phyloP scores from a whole-genome alignment of 2,888 invertebrate species.

The Neocrepidodera transversa region DNA sequence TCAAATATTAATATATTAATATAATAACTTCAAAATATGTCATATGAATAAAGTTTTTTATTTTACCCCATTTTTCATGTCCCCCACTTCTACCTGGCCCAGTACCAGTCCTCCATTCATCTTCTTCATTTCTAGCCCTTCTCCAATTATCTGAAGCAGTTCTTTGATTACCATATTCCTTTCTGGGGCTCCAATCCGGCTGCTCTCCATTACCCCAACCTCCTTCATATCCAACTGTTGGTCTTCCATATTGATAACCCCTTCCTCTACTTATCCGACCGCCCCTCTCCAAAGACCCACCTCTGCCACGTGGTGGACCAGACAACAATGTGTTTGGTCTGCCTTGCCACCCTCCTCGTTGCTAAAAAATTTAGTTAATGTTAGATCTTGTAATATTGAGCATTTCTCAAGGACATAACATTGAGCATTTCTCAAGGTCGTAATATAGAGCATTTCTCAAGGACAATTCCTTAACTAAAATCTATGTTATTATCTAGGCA shows the following conservation, averaged over 20 bases:
- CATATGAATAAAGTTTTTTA: not conserved
- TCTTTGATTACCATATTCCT: constrained; percentile 61
- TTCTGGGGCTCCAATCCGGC: constrained; percentile 67
- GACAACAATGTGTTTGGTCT: constrained; percentile 57
- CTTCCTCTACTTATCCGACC: constrained; percentile 52
- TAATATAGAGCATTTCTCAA: no score
- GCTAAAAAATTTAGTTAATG: constrained; percentile 27
- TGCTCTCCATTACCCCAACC: constrained; percentile 67
- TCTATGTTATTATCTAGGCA: no score
- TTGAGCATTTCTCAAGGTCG: no score
- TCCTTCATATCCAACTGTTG: constrained; percentile 54
- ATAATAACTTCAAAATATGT: not conserved
- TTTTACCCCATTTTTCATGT: constrained; percentile 67
- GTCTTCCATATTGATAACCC: constrained; percentile 54
- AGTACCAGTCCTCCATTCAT: constrained; percentile 57
- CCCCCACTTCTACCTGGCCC: constrained; percentile 48
- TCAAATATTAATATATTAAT: no score
- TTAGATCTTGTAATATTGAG: no score
- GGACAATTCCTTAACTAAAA: no score
- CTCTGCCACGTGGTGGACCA: constrained; percentile 57
- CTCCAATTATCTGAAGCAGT: constrained; percentile 63
- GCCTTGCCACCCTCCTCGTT: constrained; percentile 61
- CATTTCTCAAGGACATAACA: no score
- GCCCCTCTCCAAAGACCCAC: constrained; percentile 62
- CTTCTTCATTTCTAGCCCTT: constrained; percentile 60